Conservation (phyloP, 1,140 invertebrate species). For the Drosophila arawakana region DNA sequence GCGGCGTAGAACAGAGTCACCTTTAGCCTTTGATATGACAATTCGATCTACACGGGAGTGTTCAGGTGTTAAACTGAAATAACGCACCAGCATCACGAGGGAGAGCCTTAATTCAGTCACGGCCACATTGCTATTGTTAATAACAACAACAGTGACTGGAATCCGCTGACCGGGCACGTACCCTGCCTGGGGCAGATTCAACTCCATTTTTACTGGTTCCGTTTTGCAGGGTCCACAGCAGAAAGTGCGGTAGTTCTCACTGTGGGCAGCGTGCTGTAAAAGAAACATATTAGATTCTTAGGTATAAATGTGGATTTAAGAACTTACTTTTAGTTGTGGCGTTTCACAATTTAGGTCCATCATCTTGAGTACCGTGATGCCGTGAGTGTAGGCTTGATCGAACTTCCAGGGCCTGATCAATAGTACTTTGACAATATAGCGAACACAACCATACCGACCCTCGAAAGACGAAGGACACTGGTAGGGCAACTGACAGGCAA, state of each 20-base stretch:
- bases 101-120: constrained; percentile 85
- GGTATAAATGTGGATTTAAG: neutral
- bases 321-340: constrained; percentile 63
- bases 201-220: constrained; percentile 71
- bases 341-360: constrained; percentile 89
- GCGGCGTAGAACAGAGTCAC: constrained; percentile 85
- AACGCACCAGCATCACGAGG: constrained; percentile 84
- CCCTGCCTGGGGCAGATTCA: constrained; percentile 74
- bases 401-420: constrained; percentile 91
- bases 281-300: too few species aligned
- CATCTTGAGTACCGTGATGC: constrained; percentile 89
- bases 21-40: constrained; percentile 85
- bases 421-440: constrained; percentile 88
- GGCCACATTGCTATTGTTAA: constrained; percentile 85
- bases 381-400: constrained; percentile 89
- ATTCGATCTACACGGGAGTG: constrained; percentile 86
- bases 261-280: constrained; percentile 62
- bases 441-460: constrained; percentile 88
- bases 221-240: constrained; percentile 81
- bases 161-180: constrained; percentile 79
- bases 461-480: constrained; percentile 90
- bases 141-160: constrained; percentile 65
- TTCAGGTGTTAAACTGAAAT: constrained; percentile 85
- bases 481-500: constrained; percentile 86
- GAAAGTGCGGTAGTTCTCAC: constrained; percentile 73